These are phyloP conservation scores for Elephas maximus DNA, from an alignment of 2,113 vertebrate genomes.

Conservation along the genomic window DNA sequence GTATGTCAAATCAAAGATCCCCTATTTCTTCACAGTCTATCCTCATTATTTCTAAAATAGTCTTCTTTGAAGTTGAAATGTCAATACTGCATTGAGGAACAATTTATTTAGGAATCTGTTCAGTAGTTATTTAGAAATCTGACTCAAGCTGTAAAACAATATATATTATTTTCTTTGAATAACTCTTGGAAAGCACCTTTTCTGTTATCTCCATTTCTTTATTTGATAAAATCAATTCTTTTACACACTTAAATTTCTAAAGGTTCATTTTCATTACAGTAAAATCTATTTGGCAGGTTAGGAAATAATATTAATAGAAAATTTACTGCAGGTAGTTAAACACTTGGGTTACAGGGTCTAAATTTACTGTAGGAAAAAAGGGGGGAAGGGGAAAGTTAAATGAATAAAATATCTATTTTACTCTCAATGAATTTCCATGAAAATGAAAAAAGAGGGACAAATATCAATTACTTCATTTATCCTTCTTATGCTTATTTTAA, in stretches of 20 bases:
- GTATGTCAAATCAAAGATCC: neutral
- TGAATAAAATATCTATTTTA: conserved; percentile 1
- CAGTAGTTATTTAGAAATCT: conserved; percentile 3
- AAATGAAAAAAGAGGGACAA: neutral
- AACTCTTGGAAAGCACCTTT: neutral
- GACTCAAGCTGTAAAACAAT: neutral
- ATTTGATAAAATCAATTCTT: conserved; percentile 25
- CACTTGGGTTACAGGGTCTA: neutral
- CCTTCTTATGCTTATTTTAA: conserved; percentile 23
- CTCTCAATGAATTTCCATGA: neutral
- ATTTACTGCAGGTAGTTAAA: neutral
- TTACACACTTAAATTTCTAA: conserved; percentile 39
- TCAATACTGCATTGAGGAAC: neutral
- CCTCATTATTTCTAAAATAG: neutral
- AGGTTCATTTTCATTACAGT: conserved; percentile 8
- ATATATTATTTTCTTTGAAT: conserved; percentile 12
- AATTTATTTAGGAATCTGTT: conserved; percentile 4
- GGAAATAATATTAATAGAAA: neutral
- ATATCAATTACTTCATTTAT: neutral
- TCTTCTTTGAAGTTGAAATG: neutral
- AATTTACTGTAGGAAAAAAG: neutral
- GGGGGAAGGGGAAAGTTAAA: neutral
- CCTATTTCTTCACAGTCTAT: neutral
- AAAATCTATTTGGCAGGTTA: conserved; percentile 5
- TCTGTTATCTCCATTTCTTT: neutral